Base-by-base conservation (phyloP, 1,140 invertebrate genomes). In the Zaprionus ghesquierei region DNA sequence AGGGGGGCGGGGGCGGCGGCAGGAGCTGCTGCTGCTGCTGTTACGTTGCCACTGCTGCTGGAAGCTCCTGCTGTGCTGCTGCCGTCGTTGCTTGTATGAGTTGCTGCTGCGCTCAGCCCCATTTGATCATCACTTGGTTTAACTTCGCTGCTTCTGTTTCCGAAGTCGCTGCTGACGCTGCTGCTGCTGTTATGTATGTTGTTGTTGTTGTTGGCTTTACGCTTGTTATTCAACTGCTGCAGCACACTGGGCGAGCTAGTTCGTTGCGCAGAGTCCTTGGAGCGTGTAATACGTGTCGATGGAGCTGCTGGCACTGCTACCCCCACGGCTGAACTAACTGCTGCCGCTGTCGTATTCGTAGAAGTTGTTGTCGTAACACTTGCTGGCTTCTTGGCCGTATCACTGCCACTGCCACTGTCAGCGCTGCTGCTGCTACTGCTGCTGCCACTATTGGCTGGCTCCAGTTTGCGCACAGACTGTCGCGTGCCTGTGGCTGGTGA, bases 271-370 rank as follows among this genome's bases (percentile, higher is more conserved):
- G 74, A 63, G 18, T 90, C 78, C 46, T 82, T 79, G 3, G 89
- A 91, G 12, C 90, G 80, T 23, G 90, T 91, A 5, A 91, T 69
- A 25, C 89, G 74, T n/a, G 90, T 81, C 15, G 85, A 73, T 22
- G 77, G 22, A 12, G 25, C 70, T 13, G 79, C 65, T 41, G 78
- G 59, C 33, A 38, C 22, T 25, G 15, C 44, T 27, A 58, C 53
- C 18, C 61, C 13, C 35, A 27, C n/a, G n/a, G n/a, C n/a, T n/a
- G n/a, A n/a, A n/a, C n/a, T n/a, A n/a, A n/a, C n/a, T n/a, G n/a
- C 9, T 49, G 18, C 49, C 29, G 38, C 10, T 23, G 22, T 8
- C 15, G 35, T 33, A 27, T 20, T 44, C 8, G 61, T 35, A 41
- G 23, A 8, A 33, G 53, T 61, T 35, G 46, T 15, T 71, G 8